Percentiles rank a stretch among this genome's conserved stretches.
Evolutionary conservation across 2,113 vertebrate genomes (phyloP).

Genomic region (Otolemur garnettii): DNA sequence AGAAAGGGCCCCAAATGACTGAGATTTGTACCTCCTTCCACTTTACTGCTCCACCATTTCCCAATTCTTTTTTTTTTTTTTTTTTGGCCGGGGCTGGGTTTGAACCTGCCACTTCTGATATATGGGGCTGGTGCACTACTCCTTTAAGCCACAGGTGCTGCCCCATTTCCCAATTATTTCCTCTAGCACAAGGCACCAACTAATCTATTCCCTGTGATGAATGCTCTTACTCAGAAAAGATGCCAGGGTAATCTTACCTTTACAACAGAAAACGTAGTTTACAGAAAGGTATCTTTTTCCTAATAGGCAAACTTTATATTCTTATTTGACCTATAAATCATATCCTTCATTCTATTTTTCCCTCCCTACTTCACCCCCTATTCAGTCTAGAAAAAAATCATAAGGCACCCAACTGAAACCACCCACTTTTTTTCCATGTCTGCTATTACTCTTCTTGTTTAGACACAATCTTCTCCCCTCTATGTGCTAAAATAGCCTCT

Average conservation of each 20-base stretch:
- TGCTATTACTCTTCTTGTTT: background rate
- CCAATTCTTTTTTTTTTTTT: background rate
- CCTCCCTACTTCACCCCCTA: background rate
- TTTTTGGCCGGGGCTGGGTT: no score
- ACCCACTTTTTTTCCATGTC: background rate
- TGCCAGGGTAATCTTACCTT: background rate
- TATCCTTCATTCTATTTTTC: background rate
- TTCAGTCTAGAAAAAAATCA: background rate
- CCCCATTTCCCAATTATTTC: background rate
- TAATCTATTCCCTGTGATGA: background rate
- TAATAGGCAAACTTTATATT: background rate
- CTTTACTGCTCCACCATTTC: background rate
- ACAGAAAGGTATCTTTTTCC: background rate
- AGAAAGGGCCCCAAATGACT: accelerated
- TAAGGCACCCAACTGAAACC: background rate
- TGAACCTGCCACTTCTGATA: no score
- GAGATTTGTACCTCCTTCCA: background rate
- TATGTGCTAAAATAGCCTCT: background rate
- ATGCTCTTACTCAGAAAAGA: background rate
- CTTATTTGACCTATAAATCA: background rate
- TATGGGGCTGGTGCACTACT: no score
- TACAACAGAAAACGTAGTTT: background rate
- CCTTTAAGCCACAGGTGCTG: no score
- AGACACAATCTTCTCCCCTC: background rate
- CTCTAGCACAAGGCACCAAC: background rate